Evolutionary conservation across 2,113 vertebrate species (phyloP).

Genomic region (Micronisus gabar): DNA sequence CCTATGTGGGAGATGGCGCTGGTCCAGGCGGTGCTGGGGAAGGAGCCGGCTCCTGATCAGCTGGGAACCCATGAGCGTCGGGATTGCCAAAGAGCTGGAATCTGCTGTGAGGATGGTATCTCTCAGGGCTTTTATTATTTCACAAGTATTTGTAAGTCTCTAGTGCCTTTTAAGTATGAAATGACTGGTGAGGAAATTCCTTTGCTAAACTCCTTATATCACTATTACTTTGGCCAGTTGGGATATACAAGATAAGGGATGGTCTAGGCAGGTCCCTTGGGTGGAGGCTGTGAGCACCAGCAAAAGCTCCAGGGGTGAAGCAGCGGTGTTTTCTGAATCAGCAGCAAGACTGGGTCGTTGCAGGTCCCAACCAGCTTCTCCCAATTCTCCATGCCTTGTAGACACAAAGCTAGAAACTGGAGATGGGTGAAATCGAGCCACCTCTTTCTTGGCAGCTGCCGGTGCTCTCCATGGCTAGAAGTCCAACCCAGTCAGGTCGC

Average conservation of each 20-base stretch:
- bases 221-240: background rate
- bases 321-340: accelerated
- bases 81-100: background rate
- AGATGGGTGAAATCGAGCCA: background rate
- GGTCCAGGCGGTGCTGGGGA: background rate
- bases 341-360: background rate
- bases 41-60: background rate
- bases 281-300: background rate
- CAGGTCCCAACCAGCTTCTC: background rate
- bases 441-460: background rate
- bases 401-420: background rate
- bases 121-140: background rate
- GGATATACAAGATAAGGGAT: background rate
- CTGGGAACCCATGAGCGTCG: background rate
- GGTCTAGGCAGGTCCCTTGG: background rate
- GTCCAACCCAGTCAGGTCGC: accelerated
- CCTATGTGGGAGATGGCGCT: background rate
- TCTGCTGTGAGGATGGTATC: background rate
- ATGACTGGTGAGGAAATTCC: background rate
- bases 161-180: background rate
- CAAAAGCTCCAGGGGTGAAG: background rate
- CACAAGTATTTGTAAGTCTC: background rate
- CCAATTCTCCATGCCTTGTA: background rate
- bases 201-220: background rate
- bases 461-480: background rate